Percentiles rank a stretch among this genome's conserved stretches.
These are phyloP conservation scores for Jaculus jaculus DNA, from an alignment of 2,113 vertebrate genomes.

Conservation along the genomic window DNA sequence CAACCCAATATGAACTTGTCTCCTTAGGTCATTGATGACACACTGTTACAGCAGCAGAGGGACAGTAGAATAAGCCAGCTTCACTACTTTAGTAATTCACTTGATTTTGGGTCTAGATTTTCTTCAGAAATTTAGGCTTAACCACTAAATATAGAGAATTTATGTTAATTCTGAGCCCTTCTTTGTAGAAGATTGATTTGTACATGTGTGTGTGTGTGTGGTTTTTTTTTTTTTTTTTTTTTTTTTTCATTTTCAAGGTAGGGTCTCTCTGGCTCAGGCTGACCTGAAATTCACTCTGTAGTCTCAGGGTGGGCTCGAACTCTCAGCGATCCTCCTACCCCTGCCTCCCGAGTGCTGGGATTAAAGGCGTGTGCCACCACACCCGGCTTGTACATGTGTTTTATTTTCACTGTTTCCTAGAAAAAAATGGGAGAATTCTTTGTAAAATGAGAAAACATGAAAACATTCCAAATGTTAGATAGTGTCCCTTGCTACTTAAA, in stretches of 20 bases:
- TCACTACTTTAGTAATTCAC: not conserved
- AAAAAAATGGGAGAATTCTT: not conserved
- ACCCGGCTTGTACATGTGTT: not conserved
- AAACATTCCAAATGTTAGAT: constrained; percentile 15
- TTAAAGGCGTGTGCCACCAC: too few species aligned
- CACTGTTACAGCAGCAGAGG: not conserved
- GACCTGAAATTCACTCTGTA: too few species aligned
- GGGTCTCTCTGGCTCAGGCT: too few species aligned
- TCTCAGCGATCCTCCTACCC: too few species aligned
- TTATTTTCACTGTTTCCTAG: not conserved
- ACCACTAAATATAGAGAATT: constrained; percentile 13
- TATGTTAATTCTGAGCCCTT: constrained; percentile 17
- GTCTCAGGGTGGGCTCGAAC: too few species aligned
- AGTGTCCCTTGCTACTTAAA: not conserved
- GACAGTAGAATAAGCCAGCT: not conserved
- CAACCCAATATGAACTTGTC: not conserved
- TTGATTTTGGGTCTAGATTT: not conserved
- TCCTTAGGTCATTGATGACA: not conserved
- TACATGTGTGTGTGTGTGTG: too few species aligned
- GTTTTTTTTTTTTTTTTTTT: too few species aligned
- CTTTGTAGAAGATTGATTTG: not conserved
- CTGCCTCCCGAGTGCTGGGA: too few species aligned
- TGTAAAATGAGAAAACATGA: not conserved
- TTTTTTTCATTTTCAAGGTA: too few species aligned
- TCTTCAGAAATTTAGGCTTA: constrained; percentile 14